A percentile compares a stretch with the other conserved stretches of the same genome.
phyloP scores from a whole-genome alignment of 2,888 invertebrate genomes.

The Aplocera efformata region DNA sequence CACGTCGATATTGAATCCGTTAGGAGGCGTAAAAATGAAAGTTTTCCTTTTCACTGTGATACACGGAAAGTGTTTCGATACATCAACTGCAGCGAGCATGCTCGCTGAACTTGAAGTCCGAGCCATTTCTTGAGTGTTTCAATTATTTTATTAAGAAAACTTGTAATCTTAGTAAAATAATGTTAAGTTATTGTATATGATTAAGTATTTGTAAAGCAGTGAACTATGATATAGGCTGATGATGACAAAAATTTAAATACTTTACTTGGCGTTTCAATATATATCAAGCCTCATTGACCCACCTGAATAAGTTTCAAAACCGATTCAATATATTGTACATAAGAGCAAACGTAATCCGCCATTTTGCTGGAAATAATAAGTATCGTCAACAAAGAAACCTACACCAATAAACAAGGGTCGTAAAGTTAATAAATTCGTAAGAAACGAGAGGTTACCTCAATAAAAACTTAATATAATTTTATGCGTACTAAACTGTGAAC shows the following conservation, averaged over 20 bases:
- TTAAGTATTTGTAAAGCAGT: too few relatives aligned
- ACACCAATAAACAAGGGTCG: slow-evolving; percentile 26
- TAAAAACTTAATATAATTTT: slow-evolving; percentile 34
- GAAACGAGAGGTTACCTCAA: slow-evolving; percentile 26
- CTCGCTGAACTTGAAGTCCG: not conserved
- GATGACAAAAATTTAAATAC: too few relatives aligned
- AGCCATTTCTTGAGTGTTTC: too few relatives aligned
- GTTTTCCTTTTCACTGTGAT: slow-evolving; percentile 64
- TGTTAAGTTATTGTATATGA: too few relatives aligned
- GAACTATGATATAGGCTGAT: too few relatives aligned
- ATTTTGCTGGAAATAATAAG: slow-evolving; percentile 7
- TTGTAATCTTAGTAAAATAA: too few relatives aligned
- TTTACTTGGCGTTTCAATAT: too few relatives aligned
- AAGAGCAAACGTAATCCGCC: not conserved
- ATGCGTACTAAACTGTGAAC: slow-evolving; percentile 30
- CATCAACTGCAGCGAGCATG: slow-evolving; percentile 20
- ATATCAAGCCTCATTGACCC: too few relatives aligned
- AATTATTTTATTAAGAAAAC: too few relatives aligned
- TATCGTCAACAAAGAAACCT: slow-evolving; percentile 26
- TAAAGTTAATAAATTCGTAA: slow-evolving; percentile 32
- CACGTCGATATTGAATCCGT: slow-evolving; percentile 79
- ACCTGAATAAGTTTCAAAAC: slow-evolving; percentile 1
- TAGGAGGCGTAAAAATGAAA: slow-evolving; percentile 78
- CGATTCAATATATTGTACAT: not conserved
- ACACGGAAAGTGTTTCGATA: slow-evolving; percentile 36